Percentiles rank a stretch among this genome's conserved stretches.
These are phyloP conservation scores for Alexandromys oeconomus DNA, from an alignment of 2,797 vertebrate species.

Conservation along the genomic window DNA sequence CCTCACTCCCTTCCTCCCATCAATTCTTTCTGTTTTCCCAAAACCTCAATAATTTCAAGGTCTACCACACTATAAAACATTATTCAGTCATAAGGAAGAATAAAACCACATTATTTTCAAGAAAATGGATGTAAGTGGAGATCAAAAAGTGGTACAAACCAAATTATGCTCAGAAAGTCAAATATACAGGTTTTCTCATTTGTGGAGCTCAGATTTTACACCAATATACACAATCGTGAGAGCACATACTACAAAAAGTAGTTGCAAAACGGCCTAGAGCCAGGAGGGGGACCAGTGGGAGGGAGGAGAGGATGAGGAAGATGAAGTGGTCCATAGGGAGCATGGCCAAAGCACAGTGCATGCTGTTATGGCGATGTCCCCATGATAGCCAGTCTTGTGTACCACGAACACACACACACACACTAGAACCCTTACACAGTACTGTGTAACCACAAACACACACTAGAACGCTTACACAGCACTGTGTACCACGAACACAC, in stretches of 20 bases:
- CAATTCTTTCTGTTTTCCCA: fast-evolving
- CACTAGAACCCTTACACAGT: too few relatives aligned
- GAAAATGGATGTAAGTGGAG: neutral
- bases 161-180: neutral
- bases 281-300: neutral
- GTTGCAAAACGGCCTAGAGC: neutral
- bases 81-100: neutral
- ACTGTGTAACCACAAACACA: too few relatives aligned
- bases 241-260: neutral
- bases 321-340: neutral
- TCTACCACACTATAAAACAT: neutral
- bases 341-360: neutral
- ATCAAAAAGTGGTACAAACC: neutral
- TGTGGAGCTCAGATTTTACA: neutral
- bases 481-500: too few relatives aligned
- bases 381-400: neutral
- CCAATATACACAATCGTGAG: neutral
- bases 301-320: neutral
- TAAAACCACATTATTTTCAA: neutral
- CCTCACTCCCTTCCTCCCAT: neutral
- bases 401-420: too few relatives aligned
- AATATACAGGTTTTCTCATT: neutral
- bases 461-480: too few relatives aligned
- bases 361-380: neutral
- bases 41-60: neutral